Conservation (phyloP, 2,113 vertebrate genomes). For the Lamprologus lemairii region DNA sequence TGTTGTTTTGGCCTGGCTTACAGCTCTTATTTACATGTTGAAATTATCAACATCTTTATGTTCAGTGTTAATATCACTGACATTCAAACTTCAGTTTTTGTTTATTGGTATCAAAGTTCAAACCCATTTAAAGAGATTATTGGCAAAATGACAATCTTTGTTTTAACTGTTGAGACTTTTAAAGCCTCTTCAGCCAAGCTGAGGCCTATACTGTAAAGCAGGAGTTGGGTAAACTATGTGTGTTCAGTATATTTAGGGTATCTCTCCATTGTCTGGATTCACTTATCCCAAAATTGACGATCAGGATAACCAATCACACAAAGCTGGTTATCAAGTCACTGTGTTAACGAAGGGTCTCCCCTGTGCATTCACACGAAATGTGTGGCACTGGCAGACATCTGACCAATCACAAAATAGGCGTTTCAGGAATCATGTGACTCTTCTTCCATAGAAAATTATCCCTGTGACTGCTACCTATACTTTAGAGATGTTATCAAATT, state of each 20-base stretch:
- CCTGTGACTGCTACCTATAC: background rate
- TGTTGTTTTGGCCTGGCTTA: background rate
- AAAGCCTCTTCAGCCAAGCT: background rate
- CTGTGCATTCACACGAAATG: background rate
- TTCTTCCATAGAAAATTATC: background rate
- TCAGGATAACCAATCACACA: background rate
- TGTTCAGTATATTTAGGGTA: background rate
- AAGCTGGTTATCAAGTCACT: background rate
- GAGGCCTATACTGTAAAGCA: background rate
- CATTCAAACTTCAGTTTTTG: background rate
- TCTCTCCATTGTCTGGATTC: background rate
- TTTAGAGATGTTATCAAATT: background rate
- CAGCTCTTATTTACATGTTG: background rate
- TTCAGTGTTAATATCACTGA: background rate
- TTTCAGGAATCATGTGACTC: background rate
- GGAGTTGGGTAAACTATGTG: background rate
- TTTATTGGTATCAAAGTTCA: background rate
- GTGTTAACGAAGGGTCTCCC: rapidly evolving
- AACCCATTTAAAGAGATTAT: background rate
- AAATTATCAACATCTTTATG: conserved; percentile 17
- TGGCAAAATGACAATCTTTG: background rate
- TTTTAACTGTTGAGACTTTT: background rate
- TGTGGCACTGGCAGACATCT: background rate
- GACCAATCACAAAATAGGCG: background rate
- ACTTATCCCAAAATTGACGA: rapidly evolving